A percentile compares a stretch with the other conserved stretches of the same genome.
These are phyloP conservation scores for Orbicella faveolata DNA, from an alignment of 64 coral and sea anemone genomes.

Conservation along the genomic window DNA sequence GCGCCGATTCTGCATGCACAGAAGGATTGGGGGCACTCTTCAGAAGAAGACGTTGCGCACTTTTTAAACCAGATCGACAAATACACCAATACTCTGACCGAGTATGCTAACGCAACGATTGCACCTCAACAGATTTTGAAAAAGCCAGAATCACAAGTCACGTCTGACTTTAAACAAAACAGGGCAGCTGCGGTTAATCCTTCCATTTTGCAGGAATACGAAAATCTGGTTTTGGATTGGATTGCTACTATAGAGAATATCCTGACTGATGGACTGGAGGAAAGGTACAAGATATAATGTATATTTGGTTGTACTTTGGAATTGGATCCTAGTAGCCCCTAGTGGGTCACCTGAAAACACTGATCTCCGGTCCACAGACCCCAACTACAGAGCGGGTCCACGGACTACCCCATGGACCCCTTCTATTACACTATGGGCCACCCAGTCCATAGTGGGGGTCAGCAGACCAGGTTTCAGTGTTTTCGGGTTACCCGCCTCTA, in stretches of 20 bases:
- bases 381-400: too few relatives aligned
- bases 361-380: too few relatives aligned
- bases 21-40: constrained; percentile 78
- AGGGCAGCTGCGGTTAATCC: constrained; percentile 96
- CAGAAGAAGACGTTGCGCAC: constrained; percentile 71
- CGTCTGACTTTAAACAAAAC: constrained; percentile 96
- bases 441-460: too few relatives aligned
- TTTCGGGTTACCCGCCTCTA: too few relatives aligned
- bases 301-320: neutral
- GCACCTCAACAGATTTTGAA: constrained; percentile 95
- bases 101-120: constrained; percentile 86
- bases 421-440: too few relatives aligned
- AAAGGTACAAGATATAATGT: constrained; percentile 37
- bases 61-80: constrained; percentile 98
- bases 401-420: too few relatives aligned
- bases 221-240: constrained; percentile 90
- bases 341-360: too few relatives aligned
- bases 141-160: constrained; percentile 91
- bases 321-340: too few relatives aligned
- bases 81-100: constrained; percentile 78
- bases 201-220: constrained; percentile 85
- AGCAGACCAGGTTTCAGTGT: too few relatives aligned
- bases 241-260: constrained; percentile 89
- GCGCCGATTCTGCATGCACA: constrained; percentile 88
- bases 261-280: constrained; percentile 84